phyloP scores from a whole-genome alignment of 2,113 vertebrate species.

The Dasyprocta punctata region DNA sequence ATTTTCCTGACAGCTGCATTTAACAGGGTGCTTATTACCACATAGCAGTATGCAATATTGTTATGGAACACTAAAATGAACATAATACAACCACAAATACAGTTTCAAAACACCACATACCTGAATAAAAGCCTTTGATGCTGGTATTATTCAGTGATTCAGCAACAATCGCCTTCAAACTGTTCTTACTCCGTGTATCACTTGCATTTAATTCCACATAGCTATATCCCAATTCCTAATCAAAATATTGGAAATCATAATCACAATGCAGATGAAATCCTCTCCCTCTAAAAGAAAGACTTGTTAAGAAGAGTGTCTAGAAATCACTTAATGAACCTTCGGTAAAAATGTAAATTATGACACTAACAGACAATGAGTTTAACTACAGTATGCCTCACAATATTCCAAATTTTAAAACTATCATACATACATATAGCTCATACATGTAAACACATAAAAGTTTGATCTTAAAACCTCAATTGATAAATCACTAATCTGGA shows the following conservation, averaged over 20 bases:
- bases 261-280: not conserved
- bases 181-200: slow-evolving; percentile 96
- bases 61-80: not conserved
- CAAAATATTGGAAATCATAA: slow-evolving; percentile 58
- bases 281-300: not conserved
- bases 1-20: not conserved
- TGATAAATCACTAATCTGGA: not conserved
- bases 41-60: not conserved
- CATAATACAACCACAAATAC: not conserved
- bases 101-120: slow-evolving; percentile 82
- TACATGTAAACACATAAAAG: not conserved
- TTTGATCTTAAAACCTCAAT: not conserved
- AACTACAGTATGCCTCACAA: not conserved
- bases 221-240: slow-evolving; percentile 95
- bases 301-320: not conserved
- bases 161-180: slow-evolving; percentile 93
- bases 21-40: not conserved
- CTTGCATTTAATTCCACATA: slow-evolving; percentile 98
- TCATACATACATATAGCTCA: not conserved
- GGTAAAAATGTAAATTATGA: not conserved
- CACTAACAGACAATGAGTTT: not conserved
- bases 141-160: slow-evolving; percentile 97
- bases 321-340: not conserved
- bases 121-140: slow-evolving; percentile 94
- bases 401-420: not conserved